Conservation (phyloP, 2,113 vertebrate genomes). For the Cyprinodon variegatus region DNA sequence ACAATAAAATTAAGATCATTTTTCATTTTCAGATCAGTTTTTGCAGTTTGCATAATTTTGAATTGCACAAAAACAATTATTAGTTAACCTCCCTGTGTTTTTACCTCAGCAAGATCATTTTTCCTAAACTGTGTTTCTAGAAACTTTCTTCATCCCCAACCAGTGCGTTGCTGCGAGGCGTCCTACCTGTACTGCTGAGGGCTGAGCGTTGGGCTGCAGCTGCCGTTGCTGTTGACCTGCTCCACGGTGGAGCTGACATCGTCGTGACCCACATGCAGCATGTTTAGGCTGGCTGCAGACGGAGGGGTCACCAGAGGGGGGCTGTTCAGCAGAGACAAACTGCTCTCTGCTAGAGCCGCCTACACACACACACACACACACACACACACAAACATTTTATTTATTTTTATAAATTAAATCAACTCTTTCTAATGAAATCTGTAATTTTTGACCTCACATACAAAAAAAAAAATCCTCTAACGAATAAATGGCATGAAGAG, state of each 20-base stretch:
- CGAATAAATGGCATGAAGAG: background rate
- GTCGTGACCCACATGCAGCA: slow-evolving; percentile 94
- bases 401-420: background rate
- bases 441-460: too few species aligned
- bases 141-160: too few species aligned
- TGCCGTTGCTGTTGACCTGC: slow-evolving; percentile 96
- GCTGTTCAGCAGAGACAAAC: slow-evolving; percentile 93
- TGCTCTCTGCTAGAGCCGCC: slow-evolving; percentile 92
- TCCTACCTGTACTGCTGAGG: slow-evolving; percentile 94
- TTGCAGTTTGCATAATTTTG: background rate
- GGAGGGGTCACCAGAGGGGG: slow-evolving; percentile 88
- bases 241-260: slow-evolving; percentile 96
- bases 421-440: background rate
- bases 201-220: slow-evolving; percentile 95
- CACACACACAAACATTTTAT: background rate
- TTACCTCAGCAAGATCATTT: too few species aligned
- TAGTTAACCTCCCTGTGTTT: too few species aligned
- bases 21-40: background rate
- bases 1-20: too few species aligned
- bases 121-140: too few species aligned
- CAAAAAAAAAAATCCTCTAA: too few species aligned
- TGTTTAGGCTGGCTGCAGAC: slow-evolving; percentile 87
- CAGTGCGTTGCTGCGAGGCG: too few species aligned
- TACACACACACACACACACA: slow-evolving; percentile 44
- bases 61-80: too few species aligned